phyloP scores from a whole-genome alignment of 1,140 invertebrate genomes.

The Phymastichus coffea region DNA sequence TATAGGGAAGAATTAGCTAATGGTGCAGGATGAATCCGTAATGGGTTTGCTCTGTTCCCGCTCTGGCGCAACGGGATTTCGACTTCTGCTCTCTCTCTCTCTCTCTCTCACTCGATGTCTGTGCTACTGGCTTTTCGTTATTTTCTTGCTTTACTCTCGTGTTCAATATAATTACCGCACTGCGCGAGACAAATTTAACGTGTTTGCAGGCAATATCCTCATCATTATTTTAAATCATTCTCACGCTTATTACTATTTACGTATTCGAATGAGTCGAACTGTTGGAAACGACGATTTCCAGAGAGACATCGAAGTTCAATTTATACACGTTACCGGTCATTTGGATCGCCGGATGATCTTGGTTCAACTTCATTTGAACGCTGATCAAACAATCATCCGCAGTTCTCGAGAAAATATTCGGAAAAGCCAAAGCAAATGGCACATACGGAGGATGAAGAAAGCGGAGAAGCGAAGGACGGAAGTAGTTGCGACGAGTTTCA shows the following conservation, averaged over 20 bases:
- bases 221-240: no score
- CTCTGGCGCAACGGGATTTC: conserved; percentile 47
- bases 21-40: conserved; percentile 58
- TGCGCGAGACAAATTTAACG: no score
- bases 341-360: no score
- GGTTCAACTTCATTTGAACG: no score
- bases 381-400: no score
- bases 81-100: neutral
- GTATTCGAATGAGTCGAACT: no score
- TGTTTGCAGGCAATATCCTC: no score
- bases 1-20: conserved; percentile 54
- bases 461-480: conserved; percentile 31
- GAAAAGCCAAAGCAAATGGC: no score
- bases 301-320: neutral
- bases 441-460: conserved; percentile 33
- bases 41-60: conserved; percentile 55
- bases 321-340: no score
- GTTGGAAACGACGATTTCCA: neutral
- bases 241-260: no score
- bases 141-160: neutral
- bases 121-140: neutral
- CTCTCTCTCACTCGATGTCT: conserved; percentile 5
- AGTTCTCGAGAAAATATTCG: no score
- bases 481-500: conserved; percentile 29
- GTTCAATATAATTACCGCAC: no score